These are phyloP conservation scores for Luidia sarsii DNA, from an alignment of 53 echinoderm and acorn worm species.

Conservation along the genomic window DNA sequence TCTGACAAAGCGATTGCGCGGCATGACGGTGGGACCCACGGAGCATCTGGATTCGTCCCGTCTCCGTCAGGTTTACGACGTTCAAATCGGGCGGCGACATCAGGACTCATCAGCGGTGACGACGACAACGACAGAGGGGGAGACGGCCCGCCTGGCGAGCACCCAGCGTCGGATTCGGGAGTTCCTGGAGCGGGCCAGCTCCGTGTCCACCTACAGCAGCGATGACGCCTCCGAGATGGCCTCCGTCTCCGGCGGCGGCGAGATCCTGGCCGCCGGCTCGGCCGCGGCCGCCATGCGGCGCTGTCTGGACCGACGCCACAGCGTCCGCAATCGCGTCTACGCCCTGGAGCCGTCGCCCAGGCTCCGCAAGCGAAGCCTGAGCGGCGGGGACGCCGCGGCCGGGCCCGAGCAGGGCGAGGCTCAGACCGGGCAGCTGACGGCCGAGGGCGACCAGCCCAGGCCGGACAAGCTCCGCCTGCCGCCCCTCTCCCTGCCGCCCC, in stretches of 20 bases:
- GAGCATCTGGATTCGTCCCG: conserved; percentile 36
- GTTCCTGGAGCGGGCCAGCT: conserved; percentile 79
- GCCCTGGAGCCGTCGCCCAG: conserved; percentile 58
- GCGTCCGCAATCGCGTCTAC: conserved; percentile 84
- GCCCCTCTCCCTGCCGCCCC: conserved; percentile 46
- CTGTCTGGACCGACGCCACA: conserved; percentile 71
- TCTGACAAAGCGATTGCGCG: conserved; percentile 10
- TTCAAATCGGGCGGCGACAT: conserved; percentile 1
- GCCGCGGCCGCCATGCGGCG: neutral
- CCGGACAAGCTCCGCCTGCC: conserved; percentile 34
- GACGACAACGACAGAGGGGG: neutral
- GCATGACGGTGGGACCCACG: conserved; percentile 38
- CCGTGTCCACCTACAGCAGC: conserved; percentile 56
- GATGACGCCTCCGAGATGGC: conserved; percentile 56
- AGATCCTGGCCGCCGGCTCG: too few species aligned
- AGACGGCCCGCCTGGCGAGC: conserved; percentile 56
- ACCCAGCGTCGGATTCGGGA: conserved; percentile 82
- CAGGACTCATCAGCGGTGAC: too few species aligned
- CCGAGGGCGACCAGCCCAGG: too few species aligned
- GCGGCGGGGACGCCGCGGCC: neutral
- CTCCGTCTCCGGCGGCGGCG: conserved; percentile 35
- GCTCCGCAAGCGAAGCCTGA: neutral
- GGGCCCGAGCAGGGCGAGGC: neutral
- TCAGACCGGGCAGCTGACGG: too few species aligned
- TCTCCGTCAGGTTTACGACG: conserved; percentile 35